Evolutionary conservation across 1,140 invertebrate genomes (phyloP), one percentile per base, ranked within the genome.

Genomic region (Dryas iulia): DNA sequence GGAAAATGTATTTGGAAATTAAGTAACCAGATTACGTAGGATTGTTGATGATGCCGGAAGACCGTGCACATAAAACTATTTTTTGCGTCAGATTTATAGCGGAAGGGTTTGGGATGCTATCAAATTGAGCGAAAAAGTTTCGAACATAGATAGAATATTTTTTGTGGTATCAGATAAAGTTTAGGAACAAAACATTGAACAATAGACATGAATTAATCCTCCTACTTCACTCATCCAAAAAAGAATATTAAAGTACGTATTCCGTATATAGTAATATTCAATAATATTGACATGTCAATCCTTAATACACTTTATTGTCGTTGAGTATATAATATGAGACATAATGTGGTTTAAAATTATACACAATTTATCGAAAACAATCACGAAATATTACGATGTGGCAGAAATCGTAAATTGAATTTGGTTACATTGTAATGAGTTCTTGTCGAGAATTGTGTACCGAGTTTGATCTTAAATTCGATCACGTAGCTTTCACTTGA

Each of bases 371-470:
- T 82, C 78, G 76, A 66, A 83, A 71, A 71, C 68, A 69, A 66
- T 58, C 71, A 75, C 78, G 83, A 83, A 86, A 87, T 89, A 85
- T 87, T 85, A 82, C 82, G 81, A 89, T 83, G 77, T 79, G 81
- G 80, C 71, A 73, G 75, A 74, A 77, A 79, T 72, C 75, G 78
- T 83, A 89, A 89, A 91, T 88, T 86, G 86, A 88, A 89, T 91
- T 87, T 85, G 82, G 86, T 89, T 91, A 89, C 78, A 85, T 79
- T 84, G 78, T 89, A 88, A 90, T 89, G 87, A 90, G 86, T 85
- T 86, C 85, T 81, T 86, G 85, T 85, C 78, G 80, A 76, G 77
- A 84, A 83, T 85, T 83, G 77, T 86, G 80, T 89, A 83, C 81
- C 81, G 79, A 77, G 74, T 83, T 56, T 83, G 78, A 87, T 88